Evolutionary conservation across 2,888 invertebrate species (phyloP), one percentile per base, ranked within the genome.

Genomic region (Synanthedon myopaeformis): DNA sequence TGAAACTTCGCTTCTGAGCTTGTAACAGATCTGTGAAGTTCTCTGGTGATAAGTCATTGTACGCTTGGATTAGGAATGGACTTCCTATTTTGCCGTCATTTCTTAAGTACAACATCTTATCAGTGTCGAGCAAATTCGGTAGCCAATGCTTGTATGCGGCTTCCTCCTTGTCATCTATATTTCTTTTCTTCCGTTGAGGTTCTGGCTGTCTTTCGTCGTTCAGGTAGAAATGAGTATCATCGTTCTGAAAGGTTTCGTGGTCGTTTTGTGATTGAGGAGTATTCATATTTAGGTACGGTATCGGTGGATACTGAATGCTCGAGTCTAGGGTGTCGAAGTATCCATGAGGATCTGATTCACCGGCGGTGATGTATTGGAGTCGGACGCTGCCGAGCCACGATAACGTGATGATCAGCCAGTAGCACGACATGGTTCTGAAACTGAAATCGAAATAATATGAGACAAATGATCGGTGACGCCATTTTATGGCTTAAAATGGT

Each of bases 371-470:
- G 70, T 79, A 80, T 63, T 86, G 86, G 4, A 79, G 79, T 52
- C 80, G 77, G 55, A 67, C 86, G 12, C 71, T 61, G 55, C 85
- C 79, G 55, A 85, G 61, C 74, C 83, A 85, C 1, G 80, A 74
- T 59, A 80, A 64, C 2, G 74, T 69, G 60, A 85, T 68, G 58
- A 86, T 68, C 42, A 86, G 71, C 82, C 79, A 81, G 56, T 76
- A 79, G 63, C 72, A 72, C 52, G 74, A 68, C 86, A 87, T 87
- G 60, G 48, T 80, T 75, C 85, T 84, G 83, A 14, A 78, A 80
- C 57, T n/a, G 57, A 55, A 51, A 13, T 54, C 42, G n/a, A 45
- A 6, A 35, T 35, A 35, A 35, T 35, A 23, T 23, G 4, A 23
- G 23, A 23, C 23, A 23, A 23, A 23, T 5, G 5, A 4, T 23